A percentile compares a stretch with the other conserved stretches of the same genome.
phyloP scores from a whole-genome alignment of 2,888 invertebrate genomes.

The Conops quadrifasciatus region DNA sequence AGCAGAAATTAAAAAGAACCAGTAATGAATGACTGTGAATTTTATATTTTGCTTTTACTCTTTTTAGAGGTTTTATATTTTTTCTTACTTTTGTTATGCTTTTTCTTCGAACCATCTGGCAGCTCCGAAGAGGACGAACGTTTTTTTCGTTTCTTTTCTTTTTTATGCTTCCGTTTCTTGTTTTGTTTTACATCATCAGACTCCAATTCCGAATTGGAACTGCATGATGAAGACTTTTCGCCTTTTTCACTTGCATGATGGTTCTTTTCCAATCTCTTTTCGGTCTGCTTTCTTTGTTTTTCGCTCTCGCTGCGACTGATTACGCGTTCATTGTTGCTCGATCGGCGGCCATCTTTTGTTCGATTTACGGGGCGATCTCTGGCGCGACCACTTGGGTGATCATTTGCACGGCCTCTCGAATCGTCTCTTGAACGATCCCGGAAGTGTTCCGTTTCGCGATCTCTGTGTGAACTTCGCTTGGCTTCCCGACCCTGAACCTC shows the following conservation, averaged over 20 bases:
- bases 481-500: conserved; percentile 18
- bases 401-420: conserved; percentile 1
- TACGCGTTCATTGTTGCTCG: conserved; percentile 11
- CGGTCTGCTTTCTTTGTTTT: background rate
- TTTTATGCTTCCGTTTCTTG: conserved; percentile 27
- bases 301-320: conserved; percentile 10
- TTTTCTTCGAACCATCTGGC: conserved; percentile 23
- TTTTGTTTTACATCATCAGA: conserved; percentile 26
- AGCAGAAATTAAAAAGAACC: conserved; percentile 4
- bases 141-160: conserved; percentile 26
- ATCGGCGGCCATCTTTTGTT: background rate
- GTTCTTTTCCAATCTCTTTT: conserved; percentile 8
- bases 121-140: conserved; percentile 21
- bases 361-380: background rate
- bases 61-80: conserved; percentile 28
- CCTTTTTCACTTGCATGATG: background rate
- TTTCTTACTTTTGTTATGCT: conserved; percentile 29
- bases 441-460: conserved; percentile 31
- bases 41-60: conserved; percentile 25
- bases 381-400: background rate
- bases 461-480: conserved; percentile 35
- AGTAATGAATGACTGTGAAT: conserved; percentile 2
- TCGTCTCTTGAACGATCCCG: background rate
- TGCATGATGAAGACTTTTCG: conserved; percentile 20
- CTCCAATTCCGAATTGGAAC: conserved; percentile 21